These are phyloP conservation scores for Drosophila kokeensis DNA, from an alignment of 2,888 invertebrate genomes.

Conservation along the genomic window DNA sequence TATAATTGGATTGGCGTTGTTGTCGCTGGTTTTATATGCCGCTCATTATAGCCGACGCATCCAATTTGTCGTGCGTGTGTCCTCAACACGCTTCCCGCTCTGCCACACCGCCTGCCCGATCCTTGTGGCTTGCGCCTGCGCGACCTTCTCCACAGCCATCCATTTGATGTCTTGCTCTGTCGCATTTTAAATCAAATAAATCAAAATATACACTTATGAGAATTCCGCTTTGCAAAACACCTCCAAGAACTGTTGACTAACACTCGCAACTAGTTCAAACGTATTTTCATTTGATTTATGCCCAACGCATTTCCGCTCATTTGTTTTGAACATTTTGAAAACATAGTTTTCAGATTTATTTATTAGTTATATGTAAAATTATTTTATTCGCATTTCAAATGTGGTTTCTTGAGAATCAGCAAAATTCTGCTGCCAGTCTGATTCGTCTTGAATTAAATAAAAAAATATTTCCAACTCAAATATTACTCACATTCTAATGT, in stretches of 20 bases:
- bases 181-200: slow-evolving; percentile 68
- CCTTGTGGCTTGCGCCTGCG: slow-evolving; percentile 35
- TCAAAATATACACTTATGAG: slow-evolving; percentile 49
- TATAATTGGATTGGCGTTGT: slow-evolving; percentile 68
- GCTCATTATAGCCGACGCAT: slow-evolving; percentile 43
- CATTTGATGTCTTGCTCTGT: slow-evolving; percentile 48
- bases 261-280: slow-evolving; percentile 13
- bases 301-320: slow-evolving; percentile 43
- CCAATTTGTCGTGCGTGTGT: slow-evolving; percentile 46
- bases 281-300: slow-evolving; percentile 57
- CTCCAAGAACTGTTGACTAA: slow-evolving; percentile 15
- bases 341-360: not conserved
- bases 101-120: not conserved
- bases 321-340: slow-evolving; percentile 41
- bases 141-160: slow-evolving; percentile 8
- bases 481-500: not conserved
- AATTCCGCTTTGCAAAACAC: slow-evolving; percentile 10
- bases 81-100: not conserved
- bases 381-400: not conserved
- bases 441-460: not conserved
- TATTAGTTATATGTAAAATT: not conserved
- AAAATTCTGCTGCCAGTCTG: not conserved
- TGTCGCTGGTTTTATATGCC: slow-evolving; percentile 37
- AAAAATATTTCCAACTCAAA: not conserved
- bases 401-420: not conserved